Evolutionary conservation across 2,888 invertebrate genomes (phyloP).

Genomic region (Ophion costatus): DNA sequence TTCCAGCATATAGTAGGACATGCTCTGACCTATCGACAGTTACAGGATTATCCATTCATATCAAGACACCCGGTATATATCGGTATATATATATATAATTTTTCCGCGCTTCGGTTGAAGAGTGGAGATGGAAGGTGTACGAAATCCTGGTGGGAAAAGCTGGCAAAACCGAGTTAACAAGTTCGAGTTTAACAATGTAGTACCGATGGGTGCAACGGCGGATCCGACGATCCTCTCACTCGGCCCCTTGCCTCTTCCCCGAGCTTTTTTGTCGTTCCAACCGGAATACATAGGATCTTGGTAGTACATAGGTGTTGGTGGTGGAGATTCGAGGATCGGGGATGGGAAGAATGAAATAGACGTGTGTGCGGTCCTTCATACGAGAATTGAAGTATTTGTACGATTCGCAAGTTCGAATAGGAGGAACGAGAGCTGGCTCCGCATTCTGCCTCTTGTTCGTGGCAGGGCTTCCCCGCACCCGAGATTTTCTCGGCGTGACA

Average conservation of each 20-base stretch:
- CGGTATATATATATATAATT: slow-evolving; percentile 21
- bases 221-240: slow-evolving; percentile 39
- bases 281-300: slow-evolving; percentile 9
- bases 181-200: slow-evolving; percentile 70
- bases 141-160: slow-evolving; percentile 54
- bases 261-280: slow-evolving; percentile 28
- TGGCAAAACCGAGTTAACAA: slow-evolving; percentile 70
- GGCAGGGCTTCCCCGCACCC: slow-evolving; percentile 1
- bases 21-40: too few species aligned
- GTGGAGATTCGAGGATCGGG: not conserved
- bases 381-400: slow-evolving; percentile 51
- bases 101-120: slow-evolving; percentile 24
- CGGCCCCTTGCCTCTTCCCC: slow-evolving; percentile 27
- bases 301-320: not conserved
- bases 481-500: slow-evolving; percentile 17
- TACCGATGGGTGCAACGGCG: slow-evolving; percentile 66
- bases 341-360: slow-evolving; percentile 16
- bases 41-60: too few species aligned
- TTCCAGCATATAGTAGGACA: too few species aligned
- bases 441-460: slow-evolving; percentile 13
- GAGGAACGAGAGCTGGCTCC: slow-evolving; percentile 39
- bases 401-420: slow-evolving; percentile 58
- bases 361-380: slow-evolving; percentile 43
- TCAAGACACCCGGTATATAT: too few species aligned
- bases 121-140: slow-evolving; percentile 36